These are phyloP conservation scores for Clarias fuscus DNA, from an alignment of 2,797 vertebrate species.

Conservation along the genomic window DNA sequence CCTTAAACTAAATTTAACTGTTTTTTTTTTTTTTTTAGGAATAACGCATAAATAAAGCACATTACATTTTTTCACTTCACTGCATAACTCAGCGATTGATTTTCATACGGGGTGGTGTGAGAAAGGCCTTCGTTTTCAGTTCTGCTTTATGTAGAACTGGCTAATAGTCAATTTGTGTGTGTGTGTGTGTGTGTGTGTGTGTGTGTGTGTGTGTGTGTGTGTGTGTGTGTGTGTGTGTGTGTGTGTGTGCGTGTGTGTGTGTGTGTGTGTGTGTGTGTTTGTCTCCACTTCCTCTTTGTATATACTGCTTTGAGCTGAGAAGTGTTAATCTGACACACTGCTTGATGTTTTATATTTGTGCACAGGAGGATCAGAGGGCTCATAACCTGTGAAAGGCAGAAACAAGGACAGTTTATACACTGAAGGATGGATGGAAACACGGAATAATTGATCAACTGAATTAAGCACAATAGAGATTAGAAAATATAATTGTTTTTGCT, in stretches of 20 bases:
- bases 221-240: no score
- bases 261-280: constrained; percentile 11
- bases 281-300: constrained; percentile 44
- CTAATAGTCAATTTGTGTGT: not conserved
- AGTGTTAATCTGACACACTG: not conserved
- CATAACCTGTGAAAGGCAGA: not conserved
- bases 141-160: constrained; percentile 45
- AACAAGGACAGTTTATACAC: not conserved
- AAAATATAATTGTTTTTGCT: not conserved
- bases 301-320: not conserved
- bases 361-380: not conserved
- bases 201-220: no score
- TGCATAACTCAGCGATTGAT: not conserved
- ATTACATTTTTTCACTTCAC: not conserved
- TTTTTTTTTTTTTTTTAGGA: not conserved
- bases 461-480: not conserved
- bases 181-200: no score
- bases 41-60: not conserved
- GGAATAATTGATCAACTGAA: not conserved
- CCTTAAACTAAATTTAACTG: not conserved
- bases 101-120: not conserved
- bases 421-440: not conserved
- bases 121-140: constrained; percentile 36
- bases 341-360: constrained; percentile 1
- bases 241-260: not conserved